Evolutionary conservation across 37 sponge, comb jelly and placozoan species (phyloP), one percentile per base, ranked within the genome.

Genomic region (Halisarca cf. caerulea): DNA sequence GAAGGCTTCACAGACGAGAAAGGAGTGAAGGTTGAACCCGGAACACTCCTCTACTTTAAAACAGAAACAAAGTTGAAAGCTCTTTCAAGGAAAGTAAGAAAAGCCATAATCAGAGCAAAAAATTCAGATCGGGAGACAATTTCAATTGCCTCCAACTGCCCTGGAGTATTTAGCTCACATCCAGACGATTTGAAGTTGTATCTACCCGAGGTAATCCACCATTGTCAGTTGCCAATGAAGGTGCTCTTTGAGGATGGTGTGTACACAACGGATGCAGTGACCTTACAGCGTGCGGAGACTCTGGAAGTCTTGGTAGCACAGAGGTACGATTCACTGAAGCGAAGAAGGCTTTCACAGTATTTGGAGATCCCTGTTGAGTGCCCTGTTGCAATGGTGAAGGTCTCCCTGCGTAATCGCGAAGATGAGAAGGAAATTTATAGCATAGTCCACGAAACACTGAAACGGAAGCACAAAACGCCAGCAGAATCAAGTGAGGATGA

Each of bases 131-230:
- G 64, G 18, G 36, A 74, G 44, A 14, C 20, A 38, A 43, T 74
- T 2, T 23, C 23, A 20, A 62, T 91, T 0, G 21, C 64, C 0
- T 59, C 80, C 23, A 79, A 74, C 32, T 88, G 89, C 57, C 43
- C 66, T 34, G 92, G 92, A 2, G 39, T 73, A 44, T 92, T 92
- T 59, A 85, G 86, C 0, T 82, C 89, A 42, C 80, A 82, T 30
- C 92, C 92, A 38, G 66, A 86, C 34, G 92, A 92, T 21, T 64
- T 83, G 41, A 54, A 78, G 37, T 51, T 92, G 39, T 86, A 55
- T 59, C 84, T 92, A 2, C 83, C 89, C 0, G 92, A 92, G 51
- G 75, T 92, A 28, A 41, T 88, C 17, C 64, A 88, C 24, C 80
- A 83, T 51, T 74, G 44, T 40, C 43, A 37, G 42, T 40, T 74